These are phyloP conservation scores for Martes martes DNA, from an alignment of 2,113 vertebrate species.

Conservation along the genomic window DNA sequence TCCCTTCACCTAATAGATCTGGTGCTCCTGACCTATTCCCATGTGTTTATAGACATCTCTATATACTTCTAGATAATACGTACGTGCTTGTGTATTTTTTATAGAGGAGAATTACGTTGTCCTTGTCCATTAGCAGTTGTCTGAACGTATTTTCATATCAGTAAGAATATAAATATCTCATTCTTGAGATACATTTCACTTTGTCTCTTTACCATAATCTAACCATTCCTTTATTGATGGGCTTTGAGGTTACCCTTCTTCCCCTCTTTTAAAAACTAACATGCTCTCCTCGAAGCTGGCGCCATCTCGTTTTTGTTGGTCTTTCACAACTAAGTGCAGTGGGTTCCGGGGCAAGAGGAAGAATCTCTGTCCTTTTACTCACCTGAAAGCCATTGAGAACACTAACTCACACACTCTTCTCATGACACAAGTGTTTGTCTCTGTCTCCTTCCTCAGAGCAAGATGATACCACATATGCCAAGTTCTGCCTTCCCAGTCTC, in stretches of 20 bases:
- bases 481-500: too few species aligned
- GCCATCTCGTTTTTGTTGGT: background rate
- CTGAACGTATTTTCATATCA: background rate
- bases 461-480: background rate
- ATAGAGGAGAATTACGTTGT: background rate
- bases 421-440: background rate
- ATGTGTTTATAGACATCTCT: background rate
- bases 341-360: background rate
- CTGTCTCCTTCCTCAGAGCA: background rate
- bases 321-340: background rate
- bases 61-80: background rate
- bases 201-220: background rate
- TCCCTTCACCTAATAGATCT: rapidly evolving
- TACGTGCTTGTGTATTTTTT: background rate
- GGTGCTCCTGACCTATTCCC: background rate
- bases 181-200: background rate
- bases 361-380: background rate
- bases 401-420: background rate
- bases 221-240: background rate
- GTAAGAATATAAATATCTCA: background rate
- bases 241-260: background rate
- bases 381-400: background rate
- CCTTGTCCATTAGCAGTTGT: background rate
- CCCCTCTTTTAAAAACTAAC: background rate
- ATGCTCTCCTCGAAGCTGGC: background rate